Conservation (phyloP, 2,797 vertebrate genomes). For the Lacerta bilineata region DNA sequence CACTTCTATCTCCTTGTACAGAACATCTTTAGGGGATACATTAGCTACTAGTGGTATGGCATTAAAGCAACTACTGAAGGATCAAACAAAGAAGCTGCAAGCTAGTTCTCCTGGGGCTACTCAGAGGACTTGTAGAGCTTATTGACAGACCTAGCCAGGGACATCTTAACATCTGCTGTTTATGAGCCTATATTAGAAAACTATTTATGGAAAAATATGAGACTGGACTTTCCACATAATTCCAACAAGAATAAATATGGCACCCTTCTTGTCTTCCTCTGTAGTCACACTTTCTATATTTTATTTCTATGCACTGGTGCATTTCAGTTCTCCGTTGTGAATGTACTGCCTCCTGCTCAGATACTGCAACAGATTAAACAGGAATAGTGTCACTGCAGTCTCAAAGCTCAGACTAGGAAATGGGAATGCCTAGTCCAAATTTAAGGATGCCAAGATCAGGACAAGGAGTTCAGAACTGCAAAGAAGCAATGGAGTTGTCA, state of each 20-base stretch:
- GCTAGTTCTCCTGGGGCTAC: constrained; percentile 39
- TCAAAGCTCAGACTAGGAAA: too few relatives aligned
- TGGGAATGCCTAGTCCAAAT: too few relatives aligned
- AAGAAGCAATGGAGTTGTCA: too few relatives aligned
- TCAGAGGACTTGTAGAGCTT: constrained; percentile 38
- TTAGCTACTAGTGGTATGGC: constrained; percentile 53
- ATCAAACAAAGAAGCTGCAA: not conserved
- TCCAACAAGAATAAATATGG: not conserved
- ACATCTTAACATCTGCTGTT: constrained; percentile 4
- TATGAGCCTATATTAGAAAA: constrained; percentile 27
- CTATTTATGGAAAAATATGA: not conserved
- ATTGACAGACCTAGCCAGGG: not conserved
- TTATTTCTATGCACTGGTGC: not conserved
- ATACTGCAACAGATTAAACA: too few relatives aligned
- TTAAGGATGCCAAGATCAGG: too few relatives aligned
- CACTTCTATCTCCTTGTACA: constrained; percentile 21
- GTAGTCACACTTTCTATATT: constrained; percentile 6
- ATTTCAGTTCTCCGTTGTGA: not conserved
- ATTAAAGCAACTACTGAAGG: constrained; percentile 58
- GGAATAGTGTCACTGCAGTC: too few relatives aligned
- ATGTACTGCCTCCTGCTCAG: too few relatives aligned
- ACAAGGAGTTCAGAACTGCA: too few relatives aligned
- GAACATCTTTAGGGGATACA: constrained; percentile 49
- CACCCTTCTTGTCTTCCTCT: constrained; percentile 3
- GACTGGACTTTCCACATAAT: constrained; percentile 25